Conservation (phyloP, 1,140 invertebrate species). For the Hyles euphorbiae region DNA sequence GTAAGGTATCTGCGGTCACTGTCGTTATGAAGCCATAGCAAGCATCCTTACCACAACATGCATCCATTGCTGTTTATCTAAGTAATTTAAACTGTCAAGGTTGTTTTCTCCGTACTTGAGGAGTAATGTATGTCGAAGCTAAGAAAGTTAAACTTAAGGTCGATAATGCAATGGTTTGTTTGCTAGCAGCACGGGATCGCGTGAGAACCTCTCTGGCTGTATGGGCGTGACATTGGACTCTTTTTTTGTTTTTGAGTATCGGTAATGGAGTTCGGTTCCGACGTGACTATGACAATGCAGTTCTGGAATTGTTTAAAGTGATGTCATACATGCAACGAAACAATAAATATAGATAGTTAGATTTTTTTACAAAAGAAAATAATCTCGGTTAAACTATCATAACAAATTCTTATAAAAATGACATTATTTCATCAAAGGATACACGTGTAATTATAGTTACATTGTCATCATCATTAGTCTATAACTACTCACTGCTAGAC, state of each 20-base stretch:
- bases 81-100: no score
- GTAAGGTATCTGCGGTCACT: constrained; percentile 44
- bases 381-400: no score
- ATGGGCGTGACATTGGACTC: constrained; percentile 65
- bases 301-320: constrained; percentile 13
- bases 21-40: constrained; percentile 42
- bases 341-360: no score
- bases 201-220: constrained; percentile 64
- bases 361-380: no score
- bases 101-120: background rate
- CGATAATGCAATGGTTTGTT: constrained; percentile 54
- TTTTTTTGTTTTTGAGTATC: constrained; percentile 53
- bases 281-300: constrained; percentile 63
- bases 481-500: no score
- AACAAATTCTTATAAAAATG: no score
- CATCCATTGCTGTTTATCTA: constrained; percentile 29
- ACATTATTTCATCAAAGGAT: no score
- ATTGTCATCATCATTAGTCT: no score
- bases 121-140: background rate
- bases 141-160: constrained; percentile 11
- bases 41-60: constrained; percentile 29
- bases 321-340: no score
- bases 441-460: no score
- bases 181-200: constrained; percentile 44
- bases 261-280: constrained; percentile 36